Conservation (phyloP, 2,113 vertebrate genomes). For the Pituophis catenifer region DNA sequence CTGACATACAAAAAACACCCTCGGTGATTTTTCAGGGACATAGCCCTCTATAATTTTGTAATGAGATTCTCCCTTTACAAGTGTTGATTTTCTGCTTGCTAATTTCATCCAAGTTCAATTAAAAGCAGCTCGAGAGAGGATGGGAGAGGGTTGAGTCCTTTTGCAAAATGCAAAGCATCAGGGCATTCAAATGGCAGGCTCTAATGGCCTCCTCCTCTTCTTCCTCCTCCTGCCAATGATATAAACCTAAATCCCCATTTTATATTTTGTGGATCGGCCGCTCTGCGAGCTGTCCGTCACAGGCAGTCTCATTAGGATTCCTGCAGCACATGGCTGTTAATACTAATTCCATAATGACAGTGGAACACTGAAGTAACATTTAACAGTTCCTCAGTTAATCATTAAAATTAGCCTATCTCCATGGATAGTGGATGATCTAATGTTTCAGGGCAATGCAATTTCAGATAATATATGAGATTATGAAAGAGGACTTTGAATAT, state of each 20-base stretch:
- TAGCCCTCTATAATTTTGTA: conserved; percentile 18
- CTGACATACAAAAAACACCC: not conserved
- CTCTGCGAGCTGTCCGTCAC: conserved; percentile 44
- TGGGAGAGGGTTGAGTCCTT: conserved; percentile 21
- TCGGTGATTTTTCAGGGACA: conserved; percentile 18
- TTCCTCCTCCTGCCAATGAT: conserved; percentile 8
- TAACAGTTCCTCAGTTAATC: conserved; percentile 70
- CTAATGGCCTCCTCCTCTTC: not conserved
- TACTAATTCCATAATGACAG: conserved; percentile 68
- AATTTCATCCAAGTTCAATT: conserved; percentile 55
- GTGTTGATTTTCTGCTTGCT: conserved; percentile 47
- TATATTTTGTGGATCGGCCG: conserved; percentile 41
- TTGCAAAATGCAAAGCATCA: conserved; percentile 20
- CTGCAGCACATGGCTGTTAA: conserved; percentile 50
- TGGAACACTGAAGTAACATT: conserved; percentile 61
- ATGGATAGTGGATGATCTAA: conserved; percentile 60
- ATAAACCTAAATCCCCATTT: conserved; percentile 26
- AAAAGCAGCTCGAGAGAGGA: conserved; percentile 47
- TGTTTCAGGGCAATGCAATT: conserved; percentile 54
- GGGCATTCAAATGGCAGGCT: conserved; percentile 39
- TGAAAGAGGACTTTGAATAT: conserved; percentile 56
- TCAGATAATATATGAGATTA: conserved; percentile 66
- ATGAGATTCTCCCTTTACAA: conserved; percentile 36
- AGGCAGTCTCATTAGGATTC: conserved; percentile 62
- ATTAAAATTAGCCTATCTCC: conserved; percentile 68